Evolutionary conservation across 2,888 invertebrate genomes (phyloP), one percentile per base, ranked within the genome.

Genomic region (Neuroscelio doddi): DNA sequence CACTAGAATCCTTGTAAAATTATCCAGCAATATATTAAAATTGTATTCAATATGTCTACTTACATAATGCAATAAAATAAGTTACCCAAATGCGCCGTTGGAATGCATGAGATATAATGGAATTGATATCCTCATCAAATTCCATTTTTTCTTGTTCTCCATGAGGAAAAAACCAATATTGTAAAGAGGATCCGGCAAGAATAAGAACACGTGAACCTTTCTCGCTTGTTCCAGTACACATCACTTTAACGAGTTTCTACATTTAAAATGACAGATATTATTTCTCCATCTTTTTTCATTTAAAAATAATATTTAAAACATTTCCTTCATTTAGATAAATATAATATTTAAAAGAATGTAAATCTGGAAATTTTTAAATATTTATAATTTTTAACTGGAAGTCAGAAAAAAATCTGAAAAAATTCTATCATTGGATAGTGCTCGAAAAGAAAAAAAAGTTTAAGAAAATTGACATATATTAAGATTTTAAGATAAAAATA

Each of bases 161-260:
- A 17, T 86, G 84, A 41, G 85, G 87, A 50, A 94, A 88, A 44
- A 88, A 86, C 96, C 96, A 96, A 78, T 93, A 91, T 85, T 96
- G 96, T 59, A 96, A 85, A 69, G 90, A 90, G 32, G 92, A 90
- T 46, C 93, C 95, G 9, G 93, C 90, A 55, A 94, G 86, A 49
- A 93, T 89, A 64, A 90, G 89, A n/a, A 94, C 87, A 44, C 87
- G 86, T 73, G 89, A 89, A 29, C 87, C 86, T 79, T 81, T 65
- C 76, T 85, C 70, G 81, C 84, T 70, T 12, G 77, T 45, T 42
- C 62, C 58, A 53, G 77, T 73, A 81, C 85, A 72, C 70, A 75
- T 69, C 57, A 94, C 90, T 71, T 93, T 91, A 0, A 94, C 91
- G 47, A 94, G 80, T 82, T 86, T 87, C 87, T 87, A 61, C 16